A percentile compares a stretch with the other conserved stretches of the same genome.
phyloP scores from a whole-genome alignment of 2,888 invertebrate genomes.

The Scelioninae gen. 1 region DNA sequence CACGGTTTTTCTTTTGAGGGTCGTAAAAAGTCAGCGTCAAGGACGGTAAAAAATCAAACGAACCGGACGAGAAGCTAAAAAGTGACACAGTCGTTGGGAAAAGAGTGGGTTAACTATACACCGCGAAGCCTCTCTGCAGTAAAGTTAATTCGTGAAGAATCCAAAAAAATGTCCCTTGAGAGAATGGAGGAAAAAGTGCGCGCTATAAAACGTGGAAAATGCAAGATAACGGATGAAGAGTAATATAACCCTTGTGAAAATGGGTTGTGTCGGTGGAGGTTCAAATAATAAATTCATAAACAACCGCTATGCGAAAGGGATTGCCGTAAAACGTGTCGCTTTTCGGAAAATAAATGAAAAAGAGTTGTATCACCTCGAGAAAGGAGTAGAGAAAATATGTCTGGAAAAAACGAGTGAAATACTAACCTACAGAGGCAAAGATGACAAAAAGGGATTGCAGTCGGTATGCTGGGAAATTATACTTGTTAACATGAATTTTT shows the following conservation, averaged over 20 bases:
- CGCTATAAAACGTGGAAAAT: conserved; percentile 73
- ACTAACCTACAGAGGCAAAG: conserved; percentile 36
- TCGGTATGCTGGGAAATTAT: conserved; percentile 9
- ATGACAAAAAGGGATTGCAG: conserved; percentile 21
- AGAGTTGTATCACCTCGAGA: conserved; percentile 30
- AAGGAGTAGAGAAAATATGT: conserved; percentile 34
- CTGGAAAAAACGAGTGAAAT: conserved; percentile 36
- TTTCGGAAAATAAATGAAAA: conserved; percentile 61
- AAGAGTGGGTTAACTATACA: conserved; percentile 80
- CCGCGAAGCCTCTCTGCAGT: conserved; percentile 76
- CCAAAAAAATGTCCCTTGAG: conserved; percentile 60
- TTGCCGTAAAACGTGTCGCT: conserved; percentile 68
- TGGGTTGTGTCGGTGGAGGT: conserved; percentile 72
- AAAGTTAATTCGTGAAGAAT: conserved; percentile 79
- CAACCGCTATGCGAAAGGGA: conserved; percentile 75
- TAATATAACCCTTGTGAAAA: conserved; percentile 75
- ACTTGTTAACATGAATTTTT: conserved; percentile 10
- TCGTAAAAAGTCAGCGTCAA: conserved; percentile 72
- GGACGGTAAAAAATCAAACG: conserved; percentile 59
- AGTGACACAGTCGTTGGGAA: conserved; percentile 54
- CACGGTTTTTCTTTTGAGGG: conserved; percentile 60
- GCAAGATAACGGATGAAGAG: conserved; percentile 74
- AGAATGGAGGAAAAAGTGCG: conserved; percentile 60
- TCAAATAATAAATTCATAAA: conserved; percentile 82
- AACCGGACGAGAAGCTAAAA: conserved; percentile 56